Conservation (phyloP, 1,140 invertebrate genomes). For the Drosophila fuyamai region DNA sequence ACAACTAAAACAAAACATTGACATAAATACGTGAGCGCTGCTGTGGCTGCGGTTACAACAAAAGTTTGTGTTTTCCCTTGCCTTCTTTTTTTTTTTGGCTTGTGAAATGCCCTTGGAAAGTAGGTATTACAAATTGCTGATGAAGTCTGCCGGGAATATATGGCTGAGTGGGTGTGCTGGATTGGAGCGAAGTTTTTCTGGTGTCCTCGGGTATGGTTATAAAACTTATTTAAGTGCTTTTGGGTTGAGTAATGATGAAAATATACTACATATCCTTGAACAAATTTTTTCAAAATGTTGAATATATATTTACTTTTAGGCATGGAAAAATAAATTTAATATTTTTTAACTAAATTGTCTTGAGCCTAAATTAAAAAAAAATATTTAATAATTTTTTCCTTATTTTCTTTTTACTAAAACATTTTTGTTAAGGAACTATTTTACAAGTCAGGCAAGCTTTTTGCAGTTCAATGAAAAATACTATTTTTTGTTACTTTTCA, state of each 20-base stretch:
- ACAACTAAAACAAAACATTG: constrained; percentile 78
- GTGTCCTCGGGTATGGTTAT: background rate
- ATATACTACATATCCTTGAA: background rate
- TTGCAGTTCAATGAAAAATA: too few species aligned
- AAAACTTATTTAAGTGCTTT: constrained; percentile 13
- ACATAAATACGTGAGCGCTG: constrained; percentile 73
- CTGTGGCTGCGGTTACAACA: constrained; percentile 56
- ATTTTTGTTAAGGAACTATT: too few species aligned
- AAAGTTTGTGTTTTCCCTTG: constrained; percentile 58
- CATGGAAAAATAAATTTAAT: too few species aligned
- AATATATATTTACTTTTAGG: too few species aligned
- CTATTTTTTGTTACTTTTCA: background rate
- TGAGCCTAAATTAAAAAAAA: too few species aligned
- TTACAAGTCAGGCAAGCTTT: too few species aligned
- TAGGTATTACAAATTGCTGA: constrained; percentile 63
- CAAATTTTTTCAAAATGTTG: background rate
- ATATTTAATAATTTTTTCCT: too few species aligned
- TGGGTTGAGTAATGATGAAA: background rate
- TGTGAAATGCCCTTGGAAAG: constrained; percentile 51
- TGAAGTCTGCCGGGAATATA: constrained; percentile 51
- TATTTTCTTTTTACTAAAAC: too few species aligned
- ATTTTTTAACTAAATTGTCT: too few species aligned
- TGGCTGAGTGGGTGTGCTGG: constrained; percentile 26
- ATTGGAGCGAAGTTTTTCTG: constrained; percentile 1
- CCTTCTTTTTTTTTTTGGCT: constrained; percentile 17